These are phyloP conservation scores for Pedionomus torquatus DNA, from an alignment of 2,113 vertebrate genomes.

Conservation along the genomic window DNA sequence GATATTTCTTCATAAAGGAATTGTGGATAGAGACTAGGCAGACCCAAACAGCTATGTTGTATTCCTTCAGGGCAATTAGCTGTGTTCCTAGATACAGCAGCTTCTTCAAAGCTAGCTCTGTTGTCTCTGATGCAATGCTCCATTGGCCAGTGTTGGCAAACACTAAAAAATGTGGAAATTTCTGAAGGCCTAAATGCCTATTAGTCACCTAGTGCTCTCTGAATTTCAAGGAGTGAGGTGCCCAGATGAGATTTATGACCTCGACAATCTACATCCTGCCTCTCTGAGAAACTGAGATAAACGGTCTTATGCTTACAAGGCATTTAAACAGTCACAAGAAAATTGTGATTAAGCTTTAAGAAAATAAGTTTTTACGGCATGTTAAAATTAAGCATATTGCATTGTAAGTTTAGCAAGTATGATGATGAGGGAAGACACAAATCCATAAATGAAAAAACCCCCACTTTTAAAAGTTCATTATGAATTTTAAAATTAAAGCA, in stretches of 20 bases:
- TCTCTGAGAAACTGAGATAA: not conserved
- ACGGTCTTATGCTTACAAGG: not conserved
- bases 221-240: not conserved
- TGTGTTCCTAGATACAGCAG: not conserved
- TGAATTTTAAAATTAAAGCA: not conserved
- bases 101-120: not conserved
- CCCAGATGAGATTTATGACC: not conserved
- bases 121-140: not conserved
- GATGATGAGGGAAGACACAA: accelerated
- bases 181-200: not conserved
- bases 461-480: not conserved
- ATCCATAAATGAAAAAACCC: not conserved
- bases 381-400: not conserved
- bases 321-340: not conserved
- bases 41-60: not conserved
- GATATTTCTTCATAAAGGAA: not conserved
- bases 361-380: not conserved
- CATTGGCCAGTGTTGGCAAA: not conserved
- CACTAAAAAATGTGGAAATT: not conserved
- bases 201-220: not conserved
- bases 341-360: not conserved
- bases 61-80: not conserved
- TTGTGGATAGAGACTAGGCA: not conserved
- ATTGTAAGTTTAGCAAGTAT: not conserved
- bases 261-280: not conserved